Percentiles rank a stretch among this genome's conserved stretches.
Evolutionary conservation across 2,113 vertebrate species (phyloP).

Genomic region (Stigmatopora argus): DNA sequence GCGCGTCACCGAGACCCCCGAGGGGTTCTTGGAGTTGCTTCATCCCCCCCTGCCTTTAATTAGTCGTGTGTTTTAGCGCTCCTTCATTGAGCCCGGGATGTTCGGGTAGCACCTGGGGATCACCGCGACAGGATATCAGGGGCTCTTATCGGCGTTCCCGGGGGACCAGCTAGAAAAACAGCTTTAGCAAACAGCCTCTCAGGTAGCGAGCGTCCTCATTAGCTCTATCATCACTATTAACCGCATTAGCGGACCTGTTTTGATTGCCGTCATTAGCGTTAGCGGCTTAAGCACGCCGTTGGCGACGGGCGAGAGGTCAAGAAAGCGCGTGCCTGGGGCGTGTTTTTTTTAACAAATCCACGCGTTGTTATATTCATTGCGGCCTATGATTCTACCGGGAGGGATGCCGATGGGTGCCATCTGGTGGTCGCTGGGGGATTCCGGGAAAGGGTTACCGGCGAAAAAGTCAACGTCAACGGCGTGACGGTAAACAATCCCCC

Average conservation of each 20-base stretch:
- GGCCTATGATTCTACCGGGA: too few species aligned
- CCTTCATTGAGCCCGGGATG: conserved; percentile 53
- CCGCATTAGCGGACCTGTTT: conserved; percentile 59
- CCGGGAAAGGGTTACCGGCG: background rate
- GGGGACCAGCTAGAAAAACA: conserved; percentile 57
- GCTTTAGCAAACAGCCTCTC: conserved; percentile 64
- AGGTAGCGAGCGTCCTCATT: conserved; percentile 64
- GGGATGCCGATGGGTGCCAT: background rate
- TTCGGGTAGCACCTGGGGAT: conserved; percentile 35
- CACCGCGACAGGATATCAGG: conserved; percentile 49
- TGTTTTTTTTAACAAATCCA: conserved; percentile 41
- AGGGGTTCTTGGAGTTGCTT: conserved; percentile 35
- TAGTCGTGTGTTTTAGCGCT: conserved; percentile 55
- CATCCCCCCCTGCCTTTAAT: conserved; percentile 67
- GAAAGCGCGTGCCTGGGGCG: conserved; percentile 37
- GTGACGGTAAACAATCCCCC: conserved; percentile 14
- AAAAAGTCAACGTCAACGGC: background rate
- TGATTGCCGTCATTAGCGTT: conserved; percentile 61
- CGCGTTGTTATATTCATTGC: conserved; percentile 1
- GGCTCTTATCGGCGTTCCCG: conserved; percentile 29
- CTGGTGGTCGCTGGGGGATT: background rate
- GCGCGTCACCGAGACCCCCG: conserved; percentile 14
- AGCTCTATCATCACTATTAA: conserved; percentile 53
- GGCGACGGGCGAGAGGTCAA: conserved; percentile 37
- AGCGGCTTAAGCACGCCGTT: conserved; percentile 43